Evolutionary conservation across 2,113 vertebrate genomes (phyloP).

Genomic region (Empidonax alnorum): DNA sequence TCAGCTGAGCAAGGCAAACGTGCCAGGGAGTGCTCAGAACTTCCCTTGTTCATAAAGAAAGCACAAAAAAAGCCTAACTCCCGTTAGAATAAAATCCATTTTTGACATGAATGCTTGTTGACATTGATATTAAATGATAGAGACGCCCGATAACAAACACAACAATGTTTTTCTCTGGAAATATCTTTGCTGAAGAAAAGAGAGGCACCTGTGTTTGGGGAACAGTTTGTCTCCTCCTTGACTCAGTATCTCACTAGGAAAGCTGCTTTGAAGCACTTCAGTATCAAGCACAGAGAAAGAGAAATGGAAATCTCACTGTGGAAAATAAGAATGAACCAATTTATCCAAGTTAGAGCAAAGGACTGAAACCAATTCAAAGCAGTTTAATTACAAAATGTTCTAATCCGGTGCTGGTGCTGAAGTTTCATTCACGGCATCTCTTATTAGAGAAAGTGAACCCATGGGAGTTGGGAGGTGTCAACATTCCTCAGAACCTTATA

Average conservation of each 20-base stretch:
- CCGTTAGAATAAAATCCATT: neutral
- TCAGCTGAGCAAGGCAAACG: neutral
- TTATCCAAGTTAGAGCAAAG: neutral
- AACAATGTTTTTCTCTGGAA: neutral
- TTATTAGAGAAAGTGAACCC: neutral
- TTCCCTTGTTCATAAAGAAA: neutral
- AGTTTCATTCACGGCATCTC: neutral
- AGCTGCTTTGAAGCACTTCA: neutral
- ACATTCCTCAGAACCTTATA: neutral
- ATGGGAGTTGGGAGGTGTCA: neutral
- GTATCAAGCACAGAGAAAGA: neutral
- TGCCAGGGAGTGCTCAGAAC: neutral
- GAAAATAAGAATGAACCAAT: constrained; percentile 5
- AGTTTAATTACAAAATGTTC: constrained; percentile 20
- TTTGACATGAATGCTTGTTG: neutral
- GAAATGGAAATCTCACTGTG: neutral
- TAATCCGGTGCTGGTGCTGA: neutral
- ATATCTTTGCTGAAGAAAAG: neutral
- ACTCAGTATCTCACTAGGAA: neutral
- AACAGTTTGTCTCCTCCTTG: neutral
- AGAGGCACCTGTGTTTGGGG: neutral
- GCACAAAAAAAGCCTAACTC: neutral
- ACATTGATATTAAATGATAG: neutral
- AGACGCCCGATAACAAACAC: neutral
- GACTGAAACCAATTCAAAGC: neutral